Evolutionary conservation across 2,113 vertebrate genomes (phyloP).

Genomic region (Neotragus pygmaeus): DNA sequence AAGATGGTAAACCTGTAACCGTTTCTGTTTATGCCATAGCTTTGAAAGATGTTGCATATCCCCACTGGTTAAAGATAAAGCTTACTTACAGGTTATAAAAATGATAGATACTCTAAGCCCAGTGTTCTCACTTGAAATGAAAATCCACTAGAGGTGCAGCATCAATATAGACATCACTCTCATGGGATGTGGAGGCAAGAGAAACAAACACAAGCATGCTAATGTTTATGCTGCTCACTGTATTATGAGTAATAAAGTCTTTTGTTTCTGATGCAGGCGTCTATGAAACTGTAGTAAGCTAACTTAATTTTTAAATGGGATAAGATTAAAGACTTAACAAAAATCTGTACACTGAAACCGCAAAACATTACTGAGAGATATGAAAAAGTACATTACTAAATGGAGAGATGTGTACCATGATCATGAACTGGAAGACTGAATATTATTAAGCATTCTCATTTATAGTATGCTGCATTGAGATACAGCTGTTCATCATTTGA

Average conservation of each 20-base stretch:
- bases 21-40: neutral
- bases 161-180: neutral
- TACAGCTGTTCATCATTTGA: neutral
- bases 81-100: neutral
- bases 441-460: neutral
- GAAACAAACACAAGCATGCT: neutral
- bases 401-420: neutral
- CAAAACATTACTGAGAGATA: neutral
- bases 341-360: neutral
- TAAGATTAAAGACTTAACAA: neutral
- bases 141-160: too few species aligned
- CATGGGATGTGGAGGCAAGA: too few species aligned
- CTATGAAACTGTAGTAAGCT: neutral
- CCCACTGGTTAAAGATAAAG: neutral
- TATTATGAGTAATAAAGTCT: neutral
- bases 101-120: neutral
- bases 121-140: neutral
- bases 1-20: neutral
- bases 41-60: neutral
- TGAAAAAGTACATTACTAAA: neutral
- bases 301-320: neutral
- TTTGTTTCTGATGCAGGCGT: neutral
- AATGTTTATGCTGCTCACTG: neutral
- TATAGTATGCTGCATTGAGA: neutral
- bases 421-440: neutral